These are phyloP conservation scores for Asteroscopus sphinx DNA, from an alignment of 2,888 invertebrate genomes.

Conservation along the genomic window DNA sequence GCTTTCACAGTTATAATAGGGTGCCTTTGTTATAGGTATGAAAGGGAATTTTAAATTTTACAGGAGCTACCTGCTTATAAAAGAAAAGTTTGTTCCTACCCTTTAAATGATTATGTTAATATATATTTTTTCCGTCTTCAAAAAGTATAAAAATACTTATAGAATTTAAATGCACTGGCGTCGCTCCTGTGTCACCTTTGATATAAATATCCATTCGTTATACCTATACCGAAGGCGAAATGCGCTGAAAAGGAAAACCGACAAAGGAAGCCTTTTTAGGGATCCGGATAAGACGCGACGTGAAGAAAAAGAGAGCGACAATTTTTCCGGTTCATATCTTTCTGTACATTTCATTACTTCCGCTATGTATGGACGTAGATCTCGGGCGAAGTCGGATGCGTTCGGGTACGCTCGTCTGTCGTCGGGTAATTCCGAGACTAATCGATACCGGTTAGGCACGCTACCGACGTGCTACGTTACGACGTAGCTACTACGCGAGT, in stretches of 20 bases:
- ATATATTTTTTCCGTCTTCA: slow-evolving; percentile 6
- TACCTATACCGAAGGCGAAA: slow-evolving; percentile 65
- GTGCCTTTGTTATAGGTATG: slow-evolving; percentile 57
- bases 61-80: slow-evolving; percentile 14
- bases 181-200: slow-evolving; percentile 59
- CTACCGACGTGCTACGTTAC: slow-evolving; percentile 79
- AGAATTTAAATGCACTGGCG: slow-evolving; percentile 52
- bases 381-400: slow-evolving; percentile 69
- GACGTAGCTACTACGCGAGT: slow-evolving; percentile 75
- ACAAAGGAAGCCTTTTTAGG: slow-evolving; percentile 79
- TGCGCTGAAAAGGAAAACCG: slow-evolving; percentile 78
- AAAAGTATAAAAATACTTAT: slow-evolving; percentile 46
- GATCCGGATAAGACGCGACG: slow-evolving; percentile 78
- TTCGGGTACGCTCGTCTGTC: slow-evolving; percentile 71
- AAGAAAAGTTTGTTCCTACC: slow-evolving; percentile 9
- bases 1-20: slow-evolving; percentile 58
- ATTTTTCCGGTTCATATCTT: slow-evolving; percentile 89
- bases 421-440: slow-evolving; percentile 77
- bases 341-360: slow-evolving; percentile 89
- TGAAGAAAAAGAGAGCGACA: slow-evolving; percentile 86
- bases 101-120: slow-evolving; percentile 1
- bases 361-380: slow-evolving; percentile 82
- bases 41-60: slow-evolving; percentile 49
- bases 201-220: slow-evolving; percentile 75
- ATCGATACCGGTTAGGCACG: slow-evolving; percentile 83